Evolutionary conservation across 2,888 invertebrate genomes (phyloP), one percentile per base, ranked within the genome.

Genomic region (Parapristionchus giblindavisi): DNA sequence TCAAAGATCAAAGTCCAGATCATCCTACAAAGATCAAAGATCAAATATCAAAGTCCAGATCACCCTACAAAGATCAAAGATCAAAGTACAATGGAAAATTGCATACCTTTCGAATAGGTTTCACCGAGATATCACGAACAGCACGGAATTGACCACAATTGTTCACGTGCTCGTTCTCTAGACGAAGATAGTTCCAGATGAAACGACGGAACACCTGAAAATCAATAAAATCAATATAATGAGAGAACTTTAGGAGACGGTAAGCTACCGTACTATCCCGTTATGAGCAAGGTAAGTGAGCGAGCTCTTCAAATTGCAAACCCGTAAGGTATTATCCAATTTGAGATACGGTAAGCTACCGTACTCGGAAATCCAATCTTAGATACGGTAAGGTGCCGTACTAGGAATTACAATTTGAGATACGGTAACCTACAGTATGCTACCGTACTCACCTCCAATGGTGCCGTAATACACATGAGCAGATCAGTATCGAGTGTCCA

Each of bases 141-240:
- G 99, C 99, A 86, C 99, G 91, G 91, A 99, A 99, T 90, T 91
- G 90, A 89, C 99, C 99, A 43, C 98, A 98, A 90, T 99, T 99
- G 90, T 99, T 99, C 54, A 99, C 91, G 89, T 99, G 99, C 89
- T 99, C 99, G 91, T 99, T 99, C 90, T 99, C 99, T 86, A 99
- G 89, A 0, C 99, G 97, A 91, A 99, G 97, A 90, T 95, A 99
- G 90, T 99, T 99, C 99, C 99, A 99, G 63, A 99, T 92, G 90
- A 98, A 99, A 75, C 98, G 92, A 87, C 91, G 78, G 78, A 88
- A 84, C 3, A 86, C 81, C 52, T 38, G 27, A 29, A 4, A 61
- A 11, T 17, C 34, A 29, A 63, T 32, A 66, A 21, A 43, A 43
- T 14, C 11, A 43, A 43, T 43, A 14, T 8, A 43, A 43, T 43